These are phyloP conservation scores for Lepidonotus clava DNA, from an alignment of 2,888 invertebrate genomes.

Conservation along the genomic window DNA sequence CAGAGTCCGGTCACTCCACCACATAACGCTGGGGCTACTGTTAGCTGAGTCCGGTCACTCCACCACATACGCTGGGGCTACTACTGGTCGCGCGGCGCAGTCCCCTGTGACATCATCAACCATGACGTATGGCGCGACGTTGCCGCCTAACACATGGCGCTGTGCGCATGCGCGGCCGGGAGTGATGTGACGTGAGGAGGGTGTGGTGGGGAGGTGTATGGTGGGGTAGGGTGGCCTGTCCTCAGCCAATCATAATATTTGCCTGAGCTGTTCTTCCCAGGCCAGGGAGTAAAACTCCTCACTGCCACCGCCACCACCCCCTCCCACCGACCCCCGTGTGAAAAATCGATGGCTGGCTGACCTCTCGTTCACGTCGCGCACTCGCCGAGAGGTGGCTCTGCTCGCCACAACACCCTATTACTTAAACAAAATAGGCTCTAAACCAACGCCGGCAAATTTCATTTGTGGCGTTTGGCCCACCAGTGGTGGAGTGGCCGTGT, in stretches of 20 bases:
- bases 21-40: too few relatives aligned
- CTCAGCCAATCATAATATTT: neutral
- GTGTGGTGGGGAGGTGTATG: too few relatives aligned
- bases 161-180: too few relatives aligned
- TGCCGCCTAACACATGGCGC: too few relatives aligned
- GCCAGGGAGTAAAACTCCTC: too few relatives aligned
- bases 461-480: slow-evolving; percentile 10
- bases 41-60: too few relatives aligned
- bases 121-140: too few relatives aligned
- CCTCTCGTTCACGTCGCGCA: neutral
- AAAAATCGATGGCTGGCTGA: neutral
- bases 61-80: too few relatives aligned
- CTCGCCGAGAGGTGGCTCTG: neutral
- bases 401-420: slow-evolving; percentile 16
- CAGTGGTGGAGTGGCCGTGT: neutral
- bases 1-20: too few relatives aligned
- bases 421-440: slow-evolving; percentile 43
- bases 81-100: too few relatives aligned
- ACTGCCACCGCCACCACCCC: neutral
- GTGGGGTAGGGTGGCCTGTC: neutral
- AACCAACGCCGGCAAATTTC: slow-evolving; percentile 10
- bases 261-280: neutral
- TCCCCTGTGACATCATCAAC: too few relatives aligned
- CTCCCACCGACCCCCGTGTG: neutral
- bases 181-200: too few relatives aligned